A percentile compares a stretch with the other conserved stretches of the same genome.
Evolutionary conservation across 1,140 invertebrate genomes (phyloP).

Genomic region (Eciton burchellii): DNA sequence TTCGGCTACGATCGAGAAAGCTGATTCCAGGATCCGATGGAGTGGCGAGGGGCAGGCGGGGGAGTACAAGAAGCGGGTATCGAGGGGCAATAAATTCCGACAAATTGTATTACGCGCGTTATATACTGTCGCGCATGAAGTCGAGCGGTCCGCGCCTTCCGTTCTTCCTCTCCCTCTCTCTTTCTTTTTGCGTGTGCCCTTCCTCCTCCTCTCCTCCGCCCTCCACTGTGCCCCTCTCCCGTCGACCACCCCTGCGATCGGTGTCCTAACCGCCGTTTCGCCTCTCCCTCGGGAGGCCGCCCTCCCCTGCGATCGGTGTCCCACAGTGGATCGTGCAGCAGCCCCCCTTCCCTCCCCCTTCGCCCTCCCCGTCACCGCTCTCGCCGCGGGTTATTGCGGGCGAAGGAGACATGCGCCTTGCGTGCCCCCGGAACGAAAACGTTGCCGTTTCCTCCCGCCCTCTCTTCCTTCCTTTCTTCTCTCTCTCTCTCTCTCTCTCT

Average conservation of each 20-base stretch:
- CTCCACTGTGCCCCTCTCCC: neutral
- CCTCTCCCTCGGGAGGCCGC: neutral
- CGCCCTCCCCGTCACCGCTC: too few species aligned
- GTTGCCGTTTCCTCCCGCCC: slow-evolving; percentile 60
- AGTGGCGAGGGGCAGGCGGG: neutral
- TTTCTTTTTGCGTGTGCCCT: slow-evolving; percentile 21
- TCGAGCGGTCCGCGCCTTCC: slow-evolving; percentile 73
- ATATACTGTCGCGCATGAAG: slow-evolving; percentile 79
- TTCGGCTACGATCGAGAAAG: slow-evolving; percentile 70
- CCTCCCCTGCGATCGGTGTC: slow-evolving; percentile 29
- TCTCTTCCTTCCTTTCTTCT: neutral
- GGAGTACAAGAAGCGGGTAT: slow-evolving; percentile 62
- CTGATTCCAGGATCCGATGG: slow-evolving; percentile 68
- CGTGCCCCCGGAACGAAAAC: slow-evolving; percentile 55
- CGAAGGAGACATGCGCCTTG: slow-evolving; percentile 60
- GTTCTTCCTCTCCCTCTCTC: slow-evolving; percentile 24
- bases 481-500: slow-evolving; percentile 31
- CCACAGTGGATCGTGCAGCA: slow-evolving; percentile 55
- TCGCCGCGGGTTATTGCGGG: slow-evolving; percentile 66
- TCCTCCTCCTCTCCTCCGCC: neutral
- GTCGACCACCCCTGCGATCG: slow-evolving; percentile 23
- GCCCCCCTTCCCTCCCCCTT: too few species aligned
- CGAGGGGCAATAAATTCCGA: slow-evolving; percentile 78
- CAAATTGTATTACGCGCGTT: slow-evolving; percentile 80
- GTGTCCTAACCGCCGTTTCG: too few species aligned